These are phyloP conservation scores for Scyliorhinus canicula DNA, from an alignment of 2,797 vertebrate species.

Conservation along the genomic window DNA sequence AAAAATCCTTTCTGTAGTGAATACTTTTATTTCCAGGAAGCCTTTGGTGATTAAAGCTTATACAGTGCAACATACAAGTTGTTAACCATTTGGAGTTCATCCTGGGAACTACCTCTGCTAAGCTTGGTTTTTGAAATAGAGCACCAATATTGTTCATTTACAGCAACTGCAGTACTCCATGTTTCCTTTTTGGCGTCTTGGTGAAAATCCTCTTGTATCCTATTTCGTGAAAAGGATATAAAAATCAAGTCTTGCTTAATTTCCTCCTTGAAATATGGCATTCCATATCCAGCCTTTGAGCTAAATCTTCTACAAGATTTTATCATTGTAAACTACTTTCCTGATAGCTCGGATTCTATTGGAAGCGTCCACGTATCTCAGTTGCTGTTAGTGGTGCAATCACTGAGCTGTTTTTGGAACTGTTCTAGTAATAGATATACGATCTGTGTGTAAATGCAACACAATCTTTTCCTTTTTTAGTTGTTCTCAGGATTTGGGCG, in stretches of 20 bases:
- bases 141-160: background rate
- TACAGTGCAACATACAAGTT: background rate
- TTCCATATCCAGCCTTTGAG: background rate
- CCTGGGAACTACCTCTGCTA: background rate
- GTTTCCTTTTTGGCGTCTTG: slow-evolving; percentile 6
- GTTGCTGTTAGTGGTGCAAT: background rate
- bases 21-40: slow-evolving; percentile 20
- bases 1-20: background rate
- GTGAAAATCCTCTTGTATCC: slow-evolving; percentile 1
- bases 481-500: slow-evolving; percentile 24
- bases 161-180: background rate
- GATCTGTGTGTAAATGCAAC: slow-evolving; percentile 28
- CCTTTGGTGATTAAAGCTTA: background rate
- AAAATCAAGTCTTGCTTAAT: background rate
- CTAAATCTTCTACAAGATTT: background rate
- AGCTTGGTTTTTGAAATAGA: slow-evolving; percentile 2
- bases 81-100: background rate
- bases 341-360: background rate
- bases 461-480: slow-evolving; percentile 34
- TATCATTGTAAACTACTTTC: background rate
- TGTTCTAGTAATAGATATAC: slow-evolving; percentile 17
- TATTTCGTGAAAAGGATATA: background rate
- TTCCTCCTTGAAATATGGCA: background rate
- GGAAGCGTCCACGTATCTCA: background rate
- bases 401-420: slow-evolving; percentile 13